Evolutionary conservation across 2,113 vertebrate species (phyloP).

Genomic region (Aramus guarauna): DNA sequence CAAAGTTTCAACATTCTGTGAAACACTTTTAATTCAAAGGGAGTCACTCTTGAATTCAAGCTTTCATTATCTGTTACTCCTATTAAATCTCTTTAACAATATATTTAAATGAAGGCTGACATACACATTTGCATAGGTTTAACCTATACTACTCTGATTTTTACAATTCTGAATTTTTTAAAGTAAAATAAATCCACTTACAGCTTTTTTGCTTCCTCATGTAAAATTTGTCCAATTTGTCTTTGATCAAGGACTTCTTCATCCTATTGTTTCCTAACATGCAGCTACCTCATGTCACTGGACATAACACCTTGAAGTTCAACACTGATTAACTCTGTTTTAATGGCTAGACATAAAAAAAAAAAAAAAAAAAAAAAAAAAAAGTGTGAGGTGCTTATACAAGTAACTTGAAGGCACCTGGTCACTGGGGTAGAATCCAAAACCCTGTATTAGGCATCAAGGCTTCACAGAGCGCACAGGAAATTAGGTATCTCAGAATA

Average conservation of each 20-base stretch:
- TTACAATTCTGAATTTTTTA: not conserved
- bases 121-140: not conserved
- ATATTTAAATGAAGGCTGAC: not conserved
- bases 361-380: not conserved
- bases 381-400: not conserved
- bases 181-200: not conserved
- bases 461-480: constrained; percentile 49
- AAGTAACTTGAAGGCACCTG: constrained; percentile 35
- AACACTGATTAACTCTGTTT: not conserved
- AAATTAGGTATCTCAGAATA: constrained; percentile 66
- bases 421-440: constrained; percentile 57
- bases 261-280: not conserved
- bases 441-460: not conserved
- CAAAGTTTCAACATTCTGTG: not conserved
- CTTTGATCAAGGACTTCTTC: not conserved
- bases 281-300: not conserved
- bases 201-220: not conserved
- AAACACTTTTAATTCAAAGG: not conserved
- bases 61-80: not conserved
- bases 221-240: not conserved
- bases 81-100: not conserved
- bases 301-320: not conserved
- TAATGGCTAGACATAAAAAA: not conserved
- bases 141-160: not conserved
- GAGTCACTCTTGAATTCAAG: not conserved